Conservation (phyloP, 37 sponge, comb jelly and placozoan species). For the Amphimedon queenslandica region DNA sequence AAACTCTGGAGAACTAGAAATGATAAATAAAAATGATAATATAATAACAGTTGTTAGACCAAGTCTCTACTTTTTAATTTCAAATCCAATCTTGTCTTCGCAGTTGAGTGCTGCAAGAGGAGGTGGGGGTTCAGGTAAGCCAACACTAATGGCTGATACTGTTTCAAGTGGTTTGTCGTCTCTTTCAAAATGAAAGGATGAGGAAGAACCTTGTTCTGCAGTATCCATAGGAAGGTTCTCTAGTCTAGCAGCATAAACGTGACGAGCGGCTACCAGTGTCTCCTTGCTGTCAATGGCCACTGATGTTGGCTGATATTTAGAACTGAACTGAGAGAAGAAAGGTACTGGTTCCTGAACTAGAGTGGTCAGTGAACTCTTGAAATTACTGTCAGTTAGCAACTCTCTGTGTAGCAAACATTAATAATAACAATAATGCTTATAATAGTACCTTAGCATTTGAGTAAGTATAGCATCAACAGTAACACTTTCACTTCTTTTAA, state of each 20-base stretch:
- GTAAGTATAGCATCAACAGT: conserved; percentile 14
- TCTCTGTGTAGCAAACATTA: conserved; percentile 45
- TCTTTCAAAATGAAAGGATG: neutral
- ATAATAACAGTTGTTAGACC: neutral
- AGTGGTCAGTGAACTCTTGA: conserved; percentile 44
- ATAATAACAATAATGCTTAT: neutral
- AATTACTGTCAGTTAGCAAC: conserved; percentile 71
- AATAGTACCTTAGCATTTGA: conserved; percentile 49
- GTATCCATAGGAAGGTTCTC: neutral
- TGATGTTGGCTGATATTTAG: neutral
- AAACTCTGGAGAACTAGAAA: conserved; percentile 58
- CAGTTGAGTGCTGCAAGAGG: neutral
- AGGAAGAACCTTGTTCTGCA: neutral
- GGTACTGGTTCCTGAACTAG: conserved; percentile 76
- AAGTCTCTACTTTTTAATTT: neutral
- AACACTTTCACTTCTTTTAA: conserved; percentile 28
- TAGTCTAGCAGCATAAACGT: conserved; percentile 33
- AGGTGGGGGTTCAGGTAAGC: neutral
- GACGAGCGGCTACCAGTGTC: conserved; percentile 17
- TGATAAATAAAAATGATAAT: neutral
- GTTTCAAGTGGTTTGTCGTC: neutral
- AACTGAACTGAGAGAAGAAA: conserved; percentile 76
- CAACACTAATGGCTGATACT: neutral
- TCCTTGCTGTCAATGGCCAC: neutral
- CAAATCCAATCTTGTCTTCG: neutral